These are phyloP conservation scores for Macrosiphum euphorbiae DNA, from an alignment of 2,888 invertebrate genomes.

Conservation along the genomic window DNA sequence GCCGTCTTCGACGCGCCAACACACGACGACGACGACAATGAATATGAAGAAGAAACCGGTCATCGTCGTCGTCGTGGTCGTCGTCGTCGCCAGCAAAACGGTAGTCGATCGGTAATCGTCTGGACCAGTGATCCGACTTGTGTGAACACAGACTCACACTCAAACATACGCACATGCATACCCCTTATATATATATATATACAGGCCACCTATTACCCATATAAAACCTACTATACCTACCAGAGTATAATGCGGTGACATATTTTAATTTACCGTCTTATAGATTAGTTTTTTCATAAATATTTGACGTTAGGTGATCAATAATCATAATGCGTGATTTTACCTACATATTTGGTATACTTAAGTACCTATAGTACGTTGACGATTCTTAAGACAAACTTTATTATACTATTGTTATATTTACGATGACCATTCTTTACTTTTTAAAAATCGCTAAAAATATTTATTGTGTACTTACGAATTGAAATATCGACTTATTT, in stretches of 20 bases:
- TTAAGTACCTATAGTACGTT: not conserved
- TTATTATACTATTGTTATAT: not conserved
- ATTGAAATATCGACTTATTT: not conserved
- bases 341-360: not conserved
- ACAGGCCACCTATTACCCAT: not conserved
- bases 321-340: not conserved
- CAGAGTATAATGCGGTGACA: not conserved
- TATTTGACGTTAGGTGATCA: not conserved
- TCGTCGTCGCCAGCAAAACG: conserved; percentile 48
- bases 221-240: not conserved
- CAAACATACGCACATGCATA: not conserved
- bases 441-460: not conserved
- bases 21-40: conserved; percentile 35
- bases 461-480: not conserved
- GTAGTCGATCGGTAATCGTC: conserved; percentile 56
- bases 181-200: no score
- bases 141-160: not conserved
- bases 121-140: conserved; percentile 15
- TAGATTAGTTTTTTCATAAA: not conserved
- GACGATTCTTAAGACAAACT: not conserved
- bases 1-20: conserved; percentile 50
- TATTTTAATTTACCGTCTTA: not conserved
- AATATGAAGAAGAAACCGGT: conserved; percentile 51
- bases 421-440: not conserved
- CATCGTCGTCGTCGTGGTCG: conserved; percentile 24